Evolutionary conservation across 1,140 invertebrate species (phyloP).

Genomic region (Helicoverpa armigera): DNA sequence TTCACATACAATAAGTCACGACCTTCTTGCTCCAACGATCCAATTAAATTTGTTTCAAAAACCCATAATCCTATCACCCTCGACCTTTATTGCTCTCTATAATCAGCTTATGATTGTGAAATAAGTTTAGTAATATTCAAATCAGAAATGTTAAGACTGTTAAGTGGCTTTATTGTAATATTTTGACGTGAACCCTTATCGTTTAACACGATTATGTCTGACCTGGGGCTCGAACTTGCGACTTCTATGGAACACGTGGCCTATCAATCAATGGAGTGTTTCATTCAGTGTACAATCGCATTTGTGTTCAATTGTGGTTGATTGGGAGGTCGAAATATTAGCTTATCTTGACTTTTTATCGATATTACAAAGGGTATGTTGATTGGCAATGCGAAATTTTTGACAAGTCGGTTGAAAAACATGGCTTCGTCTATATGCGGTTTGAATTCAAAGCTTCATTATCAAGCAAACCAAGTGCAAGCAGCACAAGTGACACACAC

Average conservation of each 20-base stretch:
- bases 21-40: constrained; percentile 15
- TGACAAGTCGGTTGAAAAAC: background rate
- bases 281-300: constrained; percentile 23
- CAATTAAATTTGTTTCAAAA: constrained; percentile 48
- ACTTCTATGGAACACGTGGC: constrained; percentile 32
- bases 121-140: constrained; percentile 40
- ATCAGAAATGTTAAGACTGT: background rate
- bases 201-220: constrained; percentile 21
- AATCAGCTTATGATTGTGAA: constrained; percentile 44
- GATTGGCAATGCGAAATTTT: constrained; percentile 6
- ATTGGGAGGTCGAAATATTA: constrained; percentile 15
- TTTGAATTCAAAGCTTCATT: no score
- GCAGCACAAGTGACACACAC: no score
- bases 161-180: constrained; percentile 43
- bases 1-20: constrained; percentile 24
- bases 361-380: background rate
- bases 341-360: constrained; percentile 28
- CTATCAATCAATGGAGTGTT: constrained; percentile 28
- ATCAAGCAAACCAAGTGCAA: no score
- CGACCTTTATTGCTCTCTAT: constrained; percentile 31
- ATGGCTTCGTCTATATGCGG: no score
- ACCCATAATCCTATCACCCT: constrained; percentile 32
- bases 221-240: constrained; percentile 29
- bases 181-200: constrained; percentile 39
- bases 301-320: constrained; percentile 25